Base-by-base conservation (phyloP, 2,797 vertebrate genomes). In the Adrianichthys oophorus region DNA sequence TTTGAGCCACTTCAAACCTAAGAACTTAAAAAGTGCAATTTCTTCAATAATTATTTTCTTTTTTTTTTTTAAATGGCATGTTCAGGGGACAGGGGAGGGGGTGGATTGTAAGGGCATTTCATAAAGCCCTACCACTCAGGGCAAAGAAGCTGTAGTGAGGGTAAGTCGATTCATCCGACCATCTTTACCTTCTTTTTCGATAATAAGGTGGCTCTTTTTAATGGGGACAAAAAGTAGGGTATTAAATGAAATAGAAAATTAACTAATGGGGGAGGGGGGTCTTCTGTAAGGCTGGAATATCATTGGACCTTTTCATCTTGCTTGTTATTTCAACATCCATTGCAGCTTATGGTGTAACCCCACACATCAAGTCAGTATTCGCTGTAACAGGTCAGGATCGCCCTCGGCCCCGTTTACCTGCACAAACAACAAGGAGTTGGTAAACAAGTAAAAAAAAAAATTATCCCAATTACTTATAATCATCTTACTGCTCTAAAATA, bases 331-430 rank as follows among this genome's bases (percentile, higher is more conserved):
- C 74, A 84, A 94, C 82, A 92, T 95, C 95, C 95, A 95, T 93
- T 95, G 95, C 96, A 98, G 97, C 94, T 96, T 97, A 96, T 93
- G 97, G 95, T 98, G 97, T 98, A 98, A 98, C 95, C 95, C 95
- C 96, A 96, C 94, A 95, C 95, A 96, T 95, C 95, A 96, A 98
- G 96, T 97, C 96, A 98, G 97, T 98, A 94, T 97, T 96, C 96
- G 94, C 94, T 92, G 94, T 93, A 94, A 97, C 97, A 98, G 97
- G 96, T 99, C 97, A 99, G 96, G 96, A 98, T 93, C 96, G 95
- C 91, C 96, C 96, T 95, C 96, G 90, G 94, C 95, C 96, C 87
- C 96, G 94, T 96, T 98, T 95, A 93, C 97, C 97, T 98, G 95
- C 94, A 95, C 72, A 29, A 70, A 21, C 62, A 79, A 68, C 26